These are phyloP conservation scores for Cyprinella venusta DNA, from an alignment of 2,797 vertebrate genomes.

Conservation along the genomic window DNA sequence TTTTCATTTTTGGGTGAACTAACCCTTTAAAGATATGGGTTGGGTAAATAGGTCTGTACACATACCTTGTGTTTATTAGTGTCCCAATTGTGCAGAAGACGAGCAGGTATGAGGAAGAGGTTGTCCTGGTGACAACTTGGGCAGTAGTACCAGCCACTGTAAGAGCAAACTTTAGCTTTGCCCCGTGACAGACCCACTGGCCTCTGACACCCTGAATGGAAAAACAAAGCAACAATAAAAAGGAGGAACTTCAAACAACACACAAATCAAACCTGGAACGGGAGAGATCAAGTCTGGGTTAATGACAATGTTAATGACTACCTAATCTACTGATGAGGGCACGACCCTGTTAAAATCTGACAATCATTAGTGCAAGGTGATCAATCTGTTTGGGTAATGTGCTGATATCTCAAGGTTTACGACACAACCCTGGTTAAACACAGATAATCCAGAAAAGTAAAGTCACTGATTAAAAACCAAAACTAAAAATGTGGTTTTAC, in stretches of 20 bases:
- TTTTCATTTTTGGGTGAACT: no score
- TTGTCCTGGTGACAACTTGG: conserved; percentile 93
- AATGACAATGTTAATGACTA: conserved; percentile 17
- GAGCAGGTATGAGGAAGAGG: conserved; percentile 94
- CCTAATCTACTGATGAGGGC: conserved; percentile 27
- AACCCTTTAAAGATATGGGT: neutral
- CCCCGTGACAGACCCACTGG: conserved; percentile 89
- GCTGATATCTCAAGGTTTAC: conserved; percentile 69
- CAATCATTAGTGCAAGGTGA: conserved; percentile 45
- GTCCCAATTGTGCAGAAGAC: conserved; percentile 98
- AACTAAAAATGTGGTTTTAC: conserved; percentile 39
- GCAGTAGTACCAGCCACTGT: conserved; percentile 99
- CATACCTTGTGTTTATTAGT: conserved; percentile 93
- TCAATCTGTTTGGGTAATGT: conserved; percentile 9
- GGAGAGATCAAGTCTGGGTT: conserved; percentile 29
- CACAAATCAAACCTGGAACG: conserved; percentile 30
- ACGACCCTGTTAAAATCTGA: conserved; percentile 14
- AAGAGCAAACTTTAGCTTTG: conserved; percentile 95
- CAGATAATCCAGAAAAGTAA: neutral
- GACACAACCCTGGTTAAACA: conserved; percentile 29
- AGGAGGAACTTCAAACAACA: conserved; percentile 19
- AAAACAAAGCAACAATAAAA: conserved; percentile 15
- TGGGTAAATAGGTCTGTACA: neutral
- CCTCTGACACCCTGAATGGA: conserved; percentile 86
- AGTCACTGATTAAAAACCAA: conserved; percentile 30